Evolutionary conservation across 2,888 invertebrate species (phyloP).

Genomic region (Aelia acuminata): DNA sequence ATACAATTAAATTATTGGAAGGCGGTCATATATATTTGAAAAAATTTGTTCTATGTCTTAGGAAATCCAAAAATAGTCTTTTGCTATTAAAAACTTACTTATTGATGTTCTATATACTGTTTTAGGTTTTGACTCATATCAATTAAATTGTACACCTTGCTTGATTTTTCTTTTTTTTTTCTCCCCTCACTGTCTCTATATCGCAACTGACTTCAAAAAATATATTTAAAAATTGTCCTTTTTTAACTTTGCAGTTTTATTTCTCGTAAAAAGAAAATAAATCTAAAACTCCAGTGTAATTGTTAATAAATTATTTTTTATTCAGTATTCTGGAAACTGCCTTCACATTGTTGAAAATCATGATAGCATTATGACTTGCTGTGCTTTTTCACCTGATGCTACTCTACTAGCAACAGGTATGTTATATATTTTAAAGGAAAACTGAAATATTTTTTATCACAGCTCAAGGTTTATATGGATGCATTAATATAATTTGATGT

Average conservation of each 20-base stretch:
- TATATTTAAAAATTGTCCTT: too few relatives aligned
- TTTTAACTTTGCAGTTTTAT: background rate
- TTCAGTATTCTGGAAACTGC: constrained; percentile 73
- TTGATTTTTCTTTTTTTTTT: too few relatives aligned
- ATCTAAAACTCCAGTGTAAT: background rate
- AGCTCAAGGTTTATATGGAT: background rate
- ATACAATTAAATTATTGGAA: too few relatives aligned
- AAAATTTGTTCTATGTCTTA: too few relatives aligned
- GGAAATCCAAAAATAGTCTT: too few relatives aligned
- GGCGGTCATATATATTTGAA: too few relatives aligned
- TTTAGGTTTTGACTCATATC: too few relatives aligned
- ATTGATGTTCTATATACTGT: too few relatives aligned
- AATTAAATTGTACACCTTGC: too few relatives aligned
- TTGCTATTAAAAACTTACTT: too few relatives aligned
- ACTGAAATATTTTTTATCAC: background rate
- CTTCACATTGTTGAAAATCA: constrained; percentile 75
- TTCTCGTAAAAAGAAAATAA: background rate
- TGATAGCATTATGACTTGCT: constrained; percentile 77
- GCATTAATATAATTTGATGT: background rate
- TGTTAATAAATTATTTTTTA: constrained; percentile 14
- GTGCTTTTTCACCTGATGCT: constrained; percentile 76
- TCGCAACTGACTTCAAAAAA: too few relatives aligned
- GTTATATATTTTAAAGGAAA: background rate
- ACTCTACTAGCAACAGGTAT: constrained; percentile 72
- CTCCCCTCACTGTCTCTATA: too few relatives aligned